phyloP scores from a whole-genome alignment of 2,113 vertebrate genomes.

The Dasyurus viverrinus region DNA sequence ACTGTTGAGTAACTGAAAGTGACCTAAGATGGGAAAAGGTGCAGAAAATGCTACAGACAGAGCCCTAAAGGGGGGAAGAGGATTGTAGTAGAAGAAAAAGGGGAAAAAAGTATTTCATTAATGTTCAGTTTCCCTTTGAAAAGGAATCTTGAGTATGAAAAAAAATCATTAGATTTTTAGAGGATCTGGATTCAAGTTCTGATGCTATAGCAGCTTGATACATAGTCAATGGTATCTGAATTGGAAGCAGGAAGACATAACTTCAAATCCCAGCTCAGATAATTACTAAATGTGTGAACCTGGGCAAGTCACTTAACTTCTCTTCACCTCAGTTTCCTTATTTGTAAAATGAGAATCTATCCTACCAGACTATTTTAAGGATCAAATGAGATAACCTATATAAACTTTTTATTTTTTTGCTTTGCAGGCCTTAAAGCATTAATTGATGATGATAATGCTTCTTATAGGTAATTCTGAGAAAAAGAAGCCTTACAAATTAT shows the following conservation, averaged over 20 bases:
- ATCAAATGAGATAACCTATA: not conserved
- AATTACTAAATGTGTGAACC: not conserved
- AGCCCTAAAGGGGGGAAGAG: not conserved
- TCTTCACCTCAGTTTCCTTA: not conserved
- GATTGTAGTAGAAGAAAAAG: not conserved
- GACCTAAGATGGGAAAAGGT: not conserved
- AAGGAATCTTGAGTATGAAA: not conserved
- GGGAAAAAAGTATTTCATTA: not conserved
- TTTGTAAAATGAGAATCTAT: not conserved
- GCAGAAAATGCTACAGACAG: not conserved
- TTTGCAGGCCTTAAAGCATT: not conserved
- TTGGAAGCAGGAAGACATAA: not conserved
- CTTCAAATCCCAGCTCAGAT: not conserved
- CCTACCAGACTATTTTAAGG: not conserved
- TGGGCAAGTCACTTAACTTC: not conserved
- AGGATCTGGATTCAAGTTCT: not conserved
- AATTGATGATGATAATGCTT: not conserved
- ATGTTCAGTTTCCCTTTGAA: not conserved
- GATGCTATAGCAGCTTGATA: not conserved
- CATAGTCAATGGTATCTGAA: not conserved
- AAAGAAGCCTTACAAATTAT: not conserved
- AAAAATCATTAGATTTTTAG: not conserved
- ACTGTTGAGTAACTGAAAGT: not conserved
- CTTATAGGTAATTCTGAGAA: not conserved
- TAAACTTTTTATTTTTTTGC: not conserved